These are phyloP conservation scores for Sebastes fasciatus DNA, from an alignment of 2,113 vertebrate genomes.

Conservation along the genomic window DNA sequence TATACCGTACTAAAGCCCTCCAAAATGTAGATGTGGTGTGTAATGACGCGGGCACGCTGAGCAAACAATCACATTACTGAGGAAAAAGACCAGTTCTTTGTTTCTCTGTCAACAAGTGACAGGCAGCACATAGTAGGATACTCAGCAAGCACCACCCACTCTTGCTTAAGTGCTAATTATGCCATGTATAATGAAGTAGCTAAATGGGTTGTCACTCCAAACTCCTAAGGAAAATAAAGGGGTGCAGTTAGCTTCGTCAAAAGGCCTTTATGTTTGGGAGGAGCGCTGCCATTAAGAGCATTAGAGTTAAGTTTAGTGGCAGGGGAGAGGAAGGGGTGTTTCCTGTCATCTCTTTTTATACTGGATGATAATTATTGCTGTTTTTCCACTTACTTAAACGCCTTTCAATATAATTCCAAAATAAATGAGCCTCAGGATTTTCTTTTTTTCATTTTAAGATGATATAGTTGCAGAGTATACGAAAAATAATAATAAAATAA, in stretches of 20 bases:
- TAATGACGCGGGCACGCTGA: slow-evolving; percentile 25
- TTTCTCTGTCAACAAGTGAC: slow-evolving; percentile 56
- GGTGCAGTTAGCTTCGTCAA: slow-evolving; percentile 19
- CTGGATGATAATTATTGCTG: slow-evolving; percentile 6
- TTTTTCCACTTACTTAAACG: slow-evolving; percentile 6
- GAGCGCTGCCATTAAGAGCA: slow-evolving; percentile 27
- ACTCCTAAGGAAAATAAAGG: slow-evolving; percentile 25
- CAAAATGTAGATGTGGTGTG: slow-evolving; percentile 31
- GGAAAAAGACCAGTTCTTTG: slow-evolving; percentile 28
- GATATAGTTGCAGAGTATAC: background rate
- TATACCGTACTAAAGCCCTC: background rate
- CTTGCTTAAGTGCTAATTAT: slow-evolving; percentile 56
- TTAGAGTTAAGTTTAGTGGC: slow-evolving; percentile 21
- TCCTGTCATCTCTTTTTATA: background rate
- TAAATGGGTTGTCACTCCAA: slow-evolving; percentile 60
- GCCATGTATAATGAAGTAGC: slow-evolving; percentile 51
- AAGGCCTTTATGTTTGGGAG: slow-evolving; percentile 24
- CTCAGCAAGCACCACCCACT: slow-evolving; percentile 55
- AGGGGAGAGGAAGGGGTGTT: background rate
- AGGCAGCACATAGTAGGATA: slow-evolving; percentile 46
- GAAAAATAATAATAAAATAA: background rate
- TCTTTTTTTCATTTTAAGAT: background rate
- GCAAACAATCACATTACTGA: slow-evolving; percentile 55
- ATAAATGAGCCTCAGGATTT: no score
- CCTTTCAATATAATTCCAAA: background rate